A percentile compares a stretch with the other conserved stretches of the same genome.
phyloP scores from a whole-genome alignment of 2,888 invertebrate genomes.

The Philereme transversata region DNA sequence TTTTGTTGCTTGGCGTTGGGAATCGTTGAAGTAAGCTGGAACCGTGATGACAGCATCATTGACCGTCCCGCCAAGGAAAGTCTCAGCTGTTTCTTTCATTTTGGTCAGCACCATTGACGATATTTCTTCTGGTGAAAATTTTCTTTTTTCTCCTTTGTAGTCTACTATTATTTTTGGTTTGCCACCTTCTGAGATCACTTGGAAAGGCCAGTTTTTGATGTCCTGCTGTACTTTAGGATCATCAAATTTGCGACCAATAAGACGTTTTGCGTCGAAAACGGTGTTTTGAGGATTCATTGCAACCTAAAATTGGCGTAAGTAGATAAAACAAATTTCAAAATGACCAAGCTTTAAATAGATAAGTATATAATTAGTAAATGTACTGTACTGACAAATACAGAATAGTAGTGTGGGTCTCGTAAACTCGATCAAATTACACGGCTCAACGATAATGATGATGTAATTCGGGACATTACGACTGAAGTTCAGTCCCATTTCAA shows the following conservation, averaged over 20 bases:
- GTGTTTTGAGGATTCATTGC: constrained; percentile 93
- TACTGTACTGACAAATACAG: constrained; percentile 3
- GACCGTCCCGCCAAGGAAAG: constrained; percentile 88
- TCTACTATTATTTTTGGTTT: constrained; percentile 90
- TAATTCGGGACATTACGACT: constrained; percentile 19
- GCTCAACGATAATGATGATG: constrained; percentile 16
- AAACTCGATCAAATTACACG: constrained; percentile 13
- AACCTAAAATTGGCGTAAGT: constrained; percentile 72
- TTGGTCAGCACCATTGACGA: constrained; percentile 93
- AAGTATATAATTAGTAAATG: too few species aligned
- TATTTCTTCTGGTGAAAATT: constrained; percentile 92
- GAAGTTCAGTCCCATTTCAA: constrained; percentile 14
- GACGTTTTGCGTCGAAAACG: constrained; percentile 92
- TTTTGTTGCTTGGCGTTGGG: constrained; percentile 93
- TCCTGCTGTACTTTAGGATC: constrained; percentile 91
- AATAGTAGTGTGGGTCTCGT: constrained; percentile 9
- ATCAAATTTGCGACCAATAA: constrained; percentile 92
- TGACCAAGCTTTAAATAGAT: too few species aligned
- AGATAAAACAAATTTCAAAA: constrained; percentile 9
- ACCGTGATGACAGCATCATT: constrained; percentile 92
- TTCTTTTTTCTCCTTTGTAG: constrained; percentile 89
- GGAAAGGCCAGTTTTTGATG: constrained; percentile 94
- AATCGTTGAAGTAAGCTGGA: constrained; percentile 93
- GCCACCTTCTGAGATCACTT: constrained; percentile 86
- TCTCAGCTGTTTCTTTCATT: constrained; percentile 92